Conservation (phyloP, 2,113 vertebrate genomes). For the rabbit (Oryctolagus cuniculus) region mOryCun1.1 NC_091453.1:67402501-67403000, state of each 20-base stretch:
- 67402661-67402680: not conserved
- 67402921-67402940: constrained; percentile 10
- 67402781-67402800: not conserved
- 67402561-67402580: not conserved
- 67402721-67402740: constrained; percentile 36
- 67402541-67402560: no score
- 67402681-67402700: constrained; percentile 25
- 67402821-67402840: constrained; percentile 78
- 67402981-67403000: constrained; percentile 36
- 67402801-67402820: constrained; percentile 45
- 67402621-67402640: constrained; percentile 55
- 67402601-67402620: constrained; percentile 20
- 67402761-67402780: constrained; percentile 65
- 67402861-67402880: constrained; percentile 62
- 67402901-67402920: constrained; percentile 50
- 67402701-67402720: constrained; percentile 15
- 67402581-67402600: not conserved
- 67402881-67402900: constrained; percentile 49
- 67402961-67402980: constrained; percentile 53
- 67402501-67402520: no score
- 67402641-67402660: not conserved
- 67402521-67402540: no score
- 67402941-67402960: constrained; percentile 25
- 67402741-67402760: constrained; percentile 67
- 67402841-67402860: constrained; percentile 82